Conservation (phyloP, 1,140 invertebrate species). For the Gryon sp. region DNA sequence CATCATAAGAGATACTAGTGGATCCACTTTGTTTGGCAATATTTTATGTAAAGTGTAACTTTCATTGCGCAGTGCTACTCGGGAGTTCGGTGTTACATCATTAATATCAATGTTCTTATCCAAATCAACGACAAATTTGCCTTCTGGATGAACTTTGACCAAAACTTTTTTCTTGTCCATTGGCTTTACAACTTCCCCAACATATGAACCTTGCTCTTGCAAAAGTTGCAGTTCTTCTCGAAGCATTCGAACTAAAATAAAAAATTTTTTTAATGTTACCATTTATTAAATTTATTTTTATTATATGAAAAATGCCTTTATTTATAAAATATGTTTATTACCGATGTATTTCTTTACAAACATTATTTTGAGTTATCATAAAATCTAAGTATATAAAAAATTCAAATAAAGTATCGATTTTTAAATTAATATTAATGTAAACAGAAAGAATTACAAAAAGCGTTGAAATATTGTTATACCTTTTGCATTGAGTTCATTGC, state of each 20-base stretch:
- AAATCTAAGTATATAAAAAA: too few species aligned
- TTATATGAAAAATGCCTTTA: too few species aligned
- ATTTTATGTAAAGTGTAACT: constrained; percentile 99
- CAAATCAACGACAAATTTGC: constrained; percentile 99
- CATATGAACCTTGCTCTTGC: constrained; percentile 99
- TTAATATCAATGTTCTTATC: constrained; percentile 99
- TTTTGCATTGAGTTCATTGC: constrained; percentile 99
- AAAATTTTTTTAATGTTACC: too few species aligned
- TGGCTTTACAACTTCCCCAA: constrained; percentile 99
- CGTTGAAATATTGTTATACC: constrained; percentile 80
- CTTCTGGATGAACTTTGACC: constrained; percentile 99
- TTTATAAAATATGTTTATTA: too few species aligned
- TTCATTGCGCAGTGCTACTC: constrained; percentile 98
- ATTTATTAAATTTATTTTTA: too few species aligned
- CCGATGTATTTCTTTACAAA: too few species aligned
- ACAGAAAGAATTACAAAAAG: too few species aligned
- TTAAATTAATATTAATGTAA: constrained; percentile 5
- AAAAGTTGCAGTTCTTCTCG: constrained; percentile 98
- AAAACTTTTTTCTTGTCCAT: constrained; percentile 99
- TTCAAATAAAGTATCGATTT: too few species aligned
- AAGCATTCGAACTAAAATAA: constrained; percentile 92
- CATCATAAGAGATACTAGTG: constrained; percentile 99
- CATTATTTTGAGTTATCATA: too few species aligned
- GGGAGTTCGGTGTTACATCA: constrained; percentile 97
- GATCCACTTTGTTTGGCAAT: constrained; percentile 99